These are phyloP conservation scores for Paramisgurnus dabryanus DNA, from an alignment of 2,113 vertebrate genomes.

Conservation along the genomic window DNA sequence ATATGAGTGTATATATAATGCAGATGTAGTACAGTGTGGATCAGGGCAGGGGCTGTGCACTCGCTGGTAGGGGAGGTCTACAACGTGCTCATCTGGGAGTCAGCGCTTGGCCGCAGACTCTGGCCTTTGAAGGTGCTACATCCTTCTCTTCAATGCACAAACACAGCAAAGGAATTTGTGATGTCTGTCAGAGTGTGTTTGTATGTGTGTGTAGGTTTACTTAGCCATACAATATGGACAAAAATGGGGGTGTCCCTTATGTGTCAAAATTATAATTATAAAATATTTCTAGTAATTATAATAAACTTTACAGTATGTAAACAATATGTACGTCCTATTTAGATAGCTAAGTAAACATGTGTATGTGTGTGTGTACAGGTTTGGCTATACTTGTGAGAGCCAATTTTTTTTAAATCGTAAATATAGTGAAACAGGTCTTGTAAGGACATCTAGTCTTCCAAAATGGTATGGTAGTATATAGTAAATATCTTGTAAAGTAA, in stretches of 20 bases:
- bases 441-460: too few species aligned
- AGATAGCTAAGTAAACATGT: background rate
- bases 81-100: constrained; percentile 83
- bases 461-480: too few species aligned
- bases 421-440: too few species aligned
- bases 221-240: background rate
- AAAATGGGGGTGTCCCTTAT: background rate
- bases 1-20: background rate
- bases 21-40: background rate
- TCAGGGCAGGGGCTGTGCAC: constrained; percentile 53
- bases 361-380: background rate
- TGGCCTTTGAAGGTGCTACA: constrained; percentile 90
- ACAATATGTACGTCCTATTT: background rate
- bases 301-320: background rate
- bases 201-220: background rate
- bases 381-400: background rate
- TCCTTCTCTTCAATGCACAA: constrained; percentile 72
- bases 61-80: constrained; percentile 77
- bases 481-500: too few species aligned
- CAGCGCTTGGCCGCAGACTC: constrained; percentile 90
- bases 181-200: constrained; percentile 19
- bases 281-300: background rate
- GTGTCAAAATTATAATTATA: too few species aligned
- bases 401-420: too few species aligned
- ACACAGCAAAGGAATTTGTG: constrained; percentile 50